Conservation (phyloP, 2,113 vertebrate genomes). For the Cyprinodon variegatus region DNA sequence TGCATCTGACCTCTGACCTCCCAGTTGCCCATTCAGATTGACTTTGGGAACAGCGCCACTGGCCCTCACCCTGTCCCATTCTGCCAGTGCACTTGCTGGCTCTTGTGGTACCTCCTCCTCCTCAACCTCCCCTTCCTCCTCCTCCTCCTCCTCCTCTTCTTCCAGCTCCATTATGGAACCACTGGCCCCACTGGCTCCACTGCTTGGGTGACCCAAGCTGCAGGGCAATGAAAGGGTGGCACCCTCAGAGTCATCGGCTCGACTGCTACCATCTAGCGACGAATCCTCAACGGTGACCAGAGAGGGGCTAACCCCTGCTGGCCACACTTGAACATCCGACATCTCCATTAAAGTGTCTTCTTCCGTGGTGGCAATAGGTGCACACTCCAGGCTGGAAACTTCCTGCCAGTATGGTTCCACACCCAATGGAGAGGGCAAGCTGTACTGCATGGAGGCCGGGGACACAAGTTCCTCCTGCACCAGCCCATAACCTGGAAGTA, state of each 20-base stretch:
- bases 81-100: constrained; percentile 48
- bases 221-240: constrained; percentile 85
- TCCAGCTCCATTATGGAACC: constrained; percentile 93
- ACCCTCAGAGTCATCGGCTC: constrained; percentile 92
- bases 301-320: constrained; percentile 90
- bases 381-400: constrained; percentile 92
- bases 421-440: constrained; percentile 92
- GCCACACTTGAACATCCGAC: constrained; percentile 97
- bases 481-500: constrained; percentile 92
- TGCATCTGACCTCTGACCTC: constrained; percentile 95
- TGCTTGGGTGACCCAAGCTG: constrained; percentile 83
- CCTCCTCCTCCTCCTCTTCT: constrained; percentile 94
- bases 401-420: constrained; percentile 97
- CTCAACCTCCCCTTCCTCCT: constrained; percentile 72
- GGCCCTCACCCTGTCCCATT: constrained; percentile 75
- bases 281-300: constrained; percentile 98
- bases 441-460: constrained; percentile 95
- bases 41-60: constrained; percentile 82
- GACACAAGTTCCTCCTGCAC: constrained; percentile 98
- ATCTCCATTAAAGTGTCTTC: constrained; percentile 95
- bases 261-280: constrained; percentile 95
- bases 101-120: constrained; percentile 82
- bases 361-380: constrained; percentile 93
- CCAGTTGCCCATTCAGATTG: constrained; percentile 88
- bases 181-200: constrained; percentile 82